Evolutionary conservation across 35 echinoderm and acorn worm genomes (phyloP), one percentile per base, ranked within the genome.

Genomic region (Ophiothrix spiculata): DNA sequence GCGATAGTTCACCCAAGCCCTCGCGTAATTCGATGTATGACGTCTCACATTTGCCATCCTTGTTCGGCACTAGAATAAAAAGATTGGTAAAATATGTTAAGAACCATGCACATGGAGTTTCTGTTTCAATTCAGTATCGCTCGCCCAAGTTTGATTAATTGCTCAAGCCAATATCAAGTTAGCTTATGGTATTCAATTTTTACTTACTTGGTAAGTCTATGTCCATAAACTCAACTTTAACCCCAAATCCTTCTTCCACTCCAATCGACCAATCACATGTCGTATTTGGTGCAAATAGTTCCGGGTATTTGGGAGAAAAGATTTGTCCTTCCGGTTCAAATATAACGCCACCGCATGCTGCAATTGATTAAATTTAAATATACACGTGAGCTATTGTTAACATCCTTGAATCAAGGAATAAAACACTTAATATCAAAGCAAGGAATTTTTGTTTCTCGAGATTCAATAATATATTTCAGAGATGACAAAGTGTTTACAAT

Each of bases 231-330:
- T 89, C 83, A 17, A 92, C 33, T 29, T 79, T 92, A 1, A 97
- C 33, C 11, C 90, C 86, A 54, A 39, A 54, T 10, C 87, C 90
- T 77, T 78, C 78, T 1, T 80, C 82, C 31, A 77, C 94, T 77
- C 79, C 87, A 36, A 97, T 87, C 32, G 90, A 81, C 94, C 94
- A 97, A 88, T 90, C 86, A 87, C 94, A 97, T 0, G 87, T 97
- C 41, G 46, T 77, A 36, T 92, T 97, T 17, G 86, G 77, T 29
- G 83, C 39, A 37, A 85, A 87, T 10, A 64, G 77, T 23, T 82
- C 33, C 33, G 94, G 94, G 75, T 93, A 97, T 25, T 86, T 76
- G 0, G 94, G 90, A 74, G 94, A 93, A 25, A 46, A 89, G 13
- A 97, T 54, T 32, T 88, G 42, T n/a, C 94, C 94, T 13, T 86